These are phyloP conservation scores for Chelon auratus DNA, from an alignment of 2,797 vertebrate genomes.

Conservation along the genomic window DNA sequence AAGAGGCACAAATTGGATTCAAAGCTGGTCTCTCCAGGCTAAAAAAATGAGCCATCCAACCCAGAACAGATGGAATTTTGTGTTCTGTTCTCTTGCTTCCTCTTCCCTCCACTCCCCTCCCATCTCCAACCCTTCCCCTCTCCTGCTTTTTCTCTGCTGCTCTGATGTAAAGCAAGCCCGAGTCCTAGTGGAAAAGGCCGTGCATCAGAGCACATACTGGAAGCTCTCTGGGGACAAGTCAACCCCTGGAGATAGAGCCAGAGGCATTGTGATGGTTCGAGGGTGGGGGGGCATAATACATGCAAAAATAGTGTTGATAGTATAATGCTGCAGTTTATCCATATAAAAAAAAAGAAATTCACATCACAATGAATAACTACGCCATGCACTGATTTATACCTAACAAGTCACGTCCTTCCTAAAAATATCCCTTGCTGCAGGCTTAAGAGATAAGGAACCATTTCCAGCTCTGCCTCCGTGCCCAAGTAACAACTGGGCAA, in stretches of 20 bases:
- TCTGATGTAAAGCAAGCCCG: constrained; percentile 67
- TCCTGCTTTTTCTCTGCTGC: constrained; percentile 53
- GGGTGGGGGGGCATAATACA: background rate
- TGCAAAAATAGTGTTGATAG: constrained; percentile 13
- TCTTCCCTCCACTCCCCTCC: constrained; percentile 63
- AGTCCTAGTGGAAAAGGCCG: constrained; percentile 67
- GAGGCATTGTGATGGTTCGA: constrained; percentile 40
- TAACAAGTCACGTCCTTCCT: constrained; percentile 4
- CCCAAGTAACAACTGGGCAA: constrained; percentile 31
- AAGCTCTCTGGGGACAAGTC: constrained; percentile 59
- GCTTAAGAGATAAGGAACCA: background rate
- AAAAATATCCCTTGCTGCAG: constrained; percentile 1
- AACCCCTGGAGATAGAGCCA: constrained; percentile 58
- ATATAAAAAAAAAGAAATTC: constrained; percentile 15
- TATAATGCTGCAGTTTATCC: constrained; percentile 14
- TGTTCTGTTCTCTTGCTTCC: constrained; percentile 73
- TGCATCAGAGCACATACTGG: constrained; percentile 67
- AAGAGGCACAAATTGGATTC: constrained; percentile 83
- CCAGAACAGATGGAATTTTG: constrained; percentile 86
- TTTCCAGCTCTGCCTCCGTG: background rate
- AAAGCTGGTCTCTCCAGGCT: constrained; percentile 84
- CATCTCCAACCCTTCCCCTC: constrained; percentile 47
- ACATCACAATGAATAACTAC: constrained; percentile 12
- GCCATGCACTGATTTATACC: constrained; percentile 19
- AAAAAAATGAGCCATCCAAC: constrained; percentile 82